Evolutionary conservation across 2,888 invertebrate species (phyloP), one percentile per base, ranked within the genome.

Genomic region (Neoitamus cyanurus): DNA sequence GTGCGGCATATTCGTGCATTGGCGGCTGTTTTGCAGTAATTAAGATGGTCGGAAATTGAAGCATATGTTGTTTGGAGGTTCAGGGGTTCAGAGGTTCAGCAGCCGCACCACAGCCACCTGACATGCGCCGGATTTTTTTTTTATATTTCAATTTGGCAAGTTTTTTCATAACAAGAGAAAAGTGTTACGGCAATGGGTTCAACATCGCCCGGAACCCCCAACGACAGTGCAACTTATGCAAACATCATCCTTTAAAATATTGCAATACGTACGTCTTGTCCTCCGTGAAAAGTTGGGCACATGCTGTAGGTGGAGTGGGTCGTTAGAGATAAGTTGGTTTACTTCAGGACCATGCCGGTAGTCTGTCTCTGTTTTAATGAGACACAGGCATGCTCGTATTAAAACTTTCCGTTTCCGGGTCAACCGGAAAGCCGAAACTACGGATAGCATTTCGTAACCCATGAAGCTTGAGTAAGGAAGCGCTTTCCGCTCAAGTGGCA

Each of bases 41-140:
- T 78, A 78, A 78, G 78, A 78, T 58, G 30, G 78, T 78, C 48
- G 48, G 78, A 78, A 78, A 78, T 78, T 78, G 78, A 78, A 48
- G 78, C 46, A 78, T 48, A 78, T 31, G 46, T 48, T 48, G 31
- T 46, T 31, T 42, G 48, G 13, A 15, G 42, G 48, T 58, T 42
- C 42, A 42, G 42, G 42, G 15, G 42, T 42, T 42, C 42, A 42
- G 42, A n/a, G n/a, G 42, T 42, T 42, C n/a, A 42, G 15, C n/a
- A 42, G 42, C 70, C 30, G 15, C 13, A 25, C 30, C 11, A 70
- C 70, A 20, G 25, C 42, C 42, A 75, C n/a, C 25, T 78, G 78
- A 15, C 78, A 78, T 78, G 78, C 78, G 78, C 78, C 6, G 9
- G 30, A 25, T 78, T 78, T 34, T 0, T 42, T 42, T n/a, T 72